Percentiles rank a stretch among this genome's conserved stretches.
phyloP scores from a whole-genome alignment of 2,888 invertebrate genomes.

The Seladonia tumulorum region DNA sequence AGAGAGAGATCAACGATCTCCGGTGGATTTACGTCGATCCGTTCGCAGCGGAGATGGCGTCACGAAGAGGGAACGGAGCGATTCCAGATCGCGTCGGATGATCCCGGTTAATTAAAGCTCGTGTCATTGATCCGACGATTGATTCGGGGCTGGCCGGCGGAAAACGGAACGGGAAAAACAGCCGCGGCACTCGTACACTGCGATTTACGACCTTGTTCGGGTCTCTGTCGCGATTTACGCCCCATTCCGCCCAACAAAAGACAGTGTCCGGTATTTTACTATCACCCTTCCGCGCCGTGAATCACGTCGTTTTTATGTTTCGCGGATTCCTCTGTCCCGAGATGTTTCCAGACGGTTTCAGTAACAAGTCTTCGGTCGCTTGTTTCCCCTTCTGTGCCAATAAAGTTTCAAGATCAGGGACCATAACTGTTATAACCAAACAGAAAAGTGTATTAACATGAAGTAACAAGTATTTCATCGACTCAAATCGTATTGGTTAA shows the following conservation, averaged over 20 bases:
- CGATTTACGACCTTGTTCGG: background rate
- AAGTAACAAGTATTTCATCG: too few relatives aligned
- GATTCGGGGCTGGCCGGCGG: background rate
- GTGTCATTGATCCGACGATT: conserved; percentile 26
- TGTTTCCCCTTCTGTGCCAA: background rate
- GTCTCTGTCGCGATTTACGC: background rate
- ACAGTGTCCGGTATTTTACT: background rate
- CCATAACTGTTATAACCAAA: too few relatives aligned
- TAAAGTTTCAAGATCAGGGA: background rate
- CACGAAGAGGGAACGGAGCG: background rate
- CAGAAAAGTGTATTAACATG: too few relatives aligned
- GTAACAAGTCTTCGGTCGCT: background rate
- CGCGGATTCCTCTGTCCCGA: background rate
- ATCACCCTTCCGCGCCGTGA: background rate
- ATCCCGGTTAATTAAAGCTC: conserved; percentile 28
- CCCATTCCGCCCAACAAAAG: background rate
- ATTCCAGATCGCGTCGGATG: conserved; percentile 13
- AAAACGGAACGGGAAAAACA: background rate
- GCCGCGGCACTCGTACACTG: background rate
- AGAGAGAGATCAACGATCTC: conserved; percentile 7
- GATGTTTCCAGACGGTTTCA: background rate
- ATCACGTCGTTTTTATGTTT: background rate
- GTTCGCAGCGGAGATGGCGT: conserved; percentile 1
- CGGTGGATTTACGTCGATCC: conserved; percentile 15
- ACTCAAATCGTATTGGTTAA: too few relatives aligned